A percentile compares a stretch with the other conserved stretches of the same genome.
These are phyloP conservation scores for Malurus elegans DNA, from an alignment of 2,113 vertebrate species.

Conservation along the genomic window DNA sequence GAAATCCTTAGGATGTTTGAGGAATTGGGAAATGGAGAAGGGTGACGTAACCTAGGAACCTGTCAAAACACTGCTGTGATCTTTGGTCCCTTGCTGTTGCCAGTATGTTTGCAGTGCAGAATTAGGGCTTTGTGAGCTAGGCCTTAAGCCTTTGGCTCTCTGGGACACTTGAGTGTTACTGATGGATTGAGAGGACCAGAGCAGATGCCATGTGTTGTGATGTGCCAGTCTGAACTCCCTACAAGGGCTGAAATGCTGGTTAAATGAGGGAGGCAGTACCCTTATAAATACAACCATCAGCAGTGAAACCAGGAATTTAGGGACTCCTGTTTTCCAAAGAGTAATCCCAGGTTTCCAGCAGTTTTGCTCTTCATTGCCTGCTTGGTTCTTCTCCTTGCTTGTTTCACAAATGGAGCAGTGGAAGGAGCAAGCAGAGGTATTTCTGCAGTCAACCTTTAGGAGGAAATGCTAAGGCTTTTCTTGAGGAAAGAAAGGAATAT, in stretches of 20 bases:
- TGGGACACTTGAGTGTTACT: background rate
- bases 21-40: background rate
- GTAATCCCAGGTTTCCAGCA: background rate
- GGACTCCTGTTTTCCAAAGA: background rate
- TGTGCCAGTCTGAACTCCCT: background rate
- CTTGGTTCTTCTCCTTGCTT: background rate
- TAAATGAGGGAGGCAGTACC: background rate
- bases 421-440: background rate
- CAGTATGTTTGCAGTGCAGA: background rate
- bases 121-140: background rate
- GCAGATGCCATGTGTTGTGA: background rate
- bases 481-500: background rate
- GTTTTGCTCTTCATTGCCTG: background rate
- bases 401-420: background rate
- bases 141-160: background rate
- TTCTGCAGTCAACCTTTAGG: background rate
- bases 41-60: background rate
- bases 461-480: background rate
- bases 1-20: background rate
- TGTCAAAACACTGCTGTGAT: background rate
- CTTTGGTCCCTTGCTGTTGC: background rate
- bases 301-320: background rate
- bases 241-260: background rate
- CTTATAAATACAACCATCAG: background rate
- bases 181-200: background rate